These are phyloP conservation scores for Atractosteus spatula DNA, from an alignment of 2,113 vertebrate species.

Conservation along the genomic window DNA sequence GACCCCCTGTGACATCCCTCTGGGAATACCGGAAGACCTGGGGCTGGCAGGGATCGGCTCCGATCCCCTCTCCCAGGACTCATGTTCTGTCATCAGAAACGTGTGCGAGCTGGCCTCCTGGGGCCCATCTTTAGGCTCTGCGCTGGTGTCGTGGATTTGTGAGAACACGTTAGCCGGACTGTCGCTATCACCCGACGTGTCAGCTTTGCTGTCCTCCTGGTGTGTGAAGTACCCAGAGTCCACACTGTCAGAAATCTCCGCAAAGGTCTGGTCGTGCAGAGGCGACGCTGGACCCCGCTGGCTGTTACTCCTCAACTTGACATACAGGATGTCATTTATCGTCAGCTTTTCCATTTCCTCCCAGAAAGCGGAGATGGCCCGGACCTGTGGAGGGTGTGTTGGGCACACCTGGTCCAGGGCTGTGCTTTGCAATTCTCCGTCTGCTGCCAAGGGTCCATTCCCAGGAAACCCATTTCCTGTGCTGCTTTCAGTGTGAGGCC, in stretches of 20 bases:
- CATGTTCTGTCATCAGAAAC: slow-evolving; percentile 11
- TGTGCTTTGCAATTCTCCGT: slow-evolving; percentile 12
- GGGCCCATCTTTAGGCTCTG: slow-evolving; percentile 45
- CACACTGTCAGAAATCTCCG: slow-evolving; percentile 18
- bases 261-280: slow-evolving; percentile 36
- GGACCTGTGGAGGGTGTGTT: slow-evolving; percentile 37
- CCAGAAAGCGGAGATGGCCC: slow-evolving; percentile 71
- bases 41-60: neutral
- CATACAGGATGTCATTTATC: slow-evolving; percentile 67
- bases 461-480: neutral
- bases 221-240: slow-evolving; percentile 50
- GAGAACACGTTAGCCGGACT: slow-evolving; percentile 40
- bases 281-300: slow-evolving; percentile 25
- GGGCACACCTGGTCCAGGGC: slow-evolving; percentile 16
- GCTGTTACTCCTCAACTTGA: slow-evolving; percentile 34
- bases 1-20: too few species aligned
- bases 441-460: neutral
- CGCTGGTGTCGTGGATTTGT: slow-evolving; percentile 39
- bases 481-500: neutral
- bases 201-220: slow-evolving; percentile 29
- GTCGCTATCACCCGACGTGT: slow-evolving; percentile 22
- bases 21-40: too few species aligned
- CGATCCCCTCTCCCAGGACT: slow-evolving; percentile 46
- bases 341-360: slow-evolving; percentile 71
- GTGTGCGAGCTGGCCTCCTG: neutral